Percentiles rank a stretch among this genome's conserved stretches.
phyloP scores from a whole-genome alignment of 2,113 vertebrate genomes.

The Lagopus leucura region DNA sequence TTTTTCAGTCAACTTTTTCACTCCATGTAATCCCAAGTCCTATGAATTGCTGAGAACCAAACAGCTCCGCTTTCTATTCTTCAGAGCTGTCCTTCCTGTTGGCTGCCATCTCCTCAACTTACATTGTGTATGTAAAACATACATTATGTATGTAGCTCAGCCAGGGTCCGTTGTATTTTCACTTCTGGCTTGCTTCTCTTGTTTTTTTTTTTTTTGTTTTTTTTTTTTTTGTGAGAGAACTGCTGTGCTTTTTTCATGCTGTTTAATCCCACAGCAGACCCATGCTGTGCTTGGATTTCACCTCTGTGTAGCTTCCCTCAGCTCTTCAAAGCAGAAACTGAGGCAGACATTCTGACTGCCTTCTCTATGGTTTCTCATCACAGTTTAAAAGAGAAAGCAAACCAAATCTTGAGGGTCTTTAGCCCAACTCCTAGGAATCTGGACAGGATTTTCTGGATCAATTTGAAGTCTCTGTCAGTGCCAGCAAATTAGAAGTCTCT shows the following conservation, averaged over 20 bases:
- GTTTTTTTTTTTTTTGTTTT: not conserved
- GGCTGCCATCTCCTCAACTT: not conserved
- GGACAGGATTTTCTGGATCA: not conserved
- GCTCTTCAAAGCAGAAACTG: not conserved
- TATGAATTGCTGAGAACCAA: not conserved
- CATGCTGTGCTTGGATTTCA: not conserved
- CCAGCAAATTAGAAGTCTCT: not conserved
- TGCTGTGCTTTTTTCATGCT: not conserved
- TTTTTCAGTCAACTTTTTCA: not conserved
- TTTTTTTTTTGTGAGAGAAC: not conserved
- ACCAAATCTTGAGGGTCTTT: not conserved
- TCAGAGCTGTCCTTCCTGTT: not conserved
- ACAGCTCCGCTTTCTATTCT: not conserved
- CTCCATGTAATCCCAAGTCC: not conserved
- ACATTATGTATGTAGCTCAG: not conserved
- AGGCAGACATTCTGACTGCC: not conserved
- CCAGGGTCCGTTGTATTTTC: not conserved
- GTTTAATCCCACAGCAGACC: not conserved
- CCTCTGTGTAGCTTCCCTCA: not conserved
- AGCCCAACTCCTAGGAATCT: not conserved
- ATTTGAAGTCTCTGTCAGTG: not conserved
- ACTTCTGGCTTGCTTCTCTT: not conserved
- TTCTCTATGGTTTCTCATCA: not conserved
- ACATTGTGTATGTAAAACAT: too few relatives aligned
- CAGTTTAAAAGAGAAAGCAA: not conserved